A percentile compares a stretch with the other conserved stretches of the same genome.
Evolutionary conservation across 2,797 vertebrate species (phyloP).

Genomic region (Tenualosa thibaudeaui): DNA sequence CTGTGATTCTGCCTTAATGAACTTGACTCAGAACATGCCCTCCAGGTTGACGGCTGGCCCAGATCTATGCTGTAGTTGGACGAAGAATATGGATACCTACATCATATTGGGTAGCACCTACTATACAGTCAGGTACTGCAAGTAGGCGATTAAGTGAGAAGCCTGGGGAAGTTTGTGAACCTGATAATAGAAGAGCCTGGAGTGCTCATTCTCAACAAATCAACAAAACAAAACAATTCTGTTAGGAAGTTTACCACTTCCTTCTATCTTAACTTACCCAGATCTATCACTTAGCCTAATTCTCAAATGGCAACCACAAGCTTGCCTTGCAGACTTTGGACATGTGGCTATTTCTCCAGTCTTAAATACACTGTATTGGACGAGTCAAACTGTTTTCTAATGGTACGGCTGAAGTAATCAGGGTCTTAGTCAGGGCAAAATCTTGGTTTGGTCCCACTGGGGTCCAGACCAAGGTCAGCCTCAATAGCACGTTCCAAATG

Average conservation of each 20-base stretch:
- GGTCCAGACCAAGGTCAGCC: neutral
- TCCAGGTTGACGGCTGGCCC: neutral
- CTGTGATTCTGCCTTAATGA: constrained; percentile 39
- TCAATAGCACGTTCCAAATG: neutral
- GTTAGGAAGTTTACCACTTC: too few species aligned
- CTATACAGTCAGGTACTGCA: too few species aligned
- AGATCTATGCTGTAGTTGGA: neutral
- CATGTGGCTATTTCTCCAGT: neutral
- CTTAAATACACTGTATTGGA: neutral
- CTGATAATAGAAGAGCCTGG: too few species aligned
- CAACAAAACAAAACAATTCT: too few species aligned
- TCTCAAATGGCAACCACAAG: neutral
- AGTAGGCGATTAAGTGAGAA: too few species aligned
- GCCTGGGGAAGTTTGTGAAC: too few species aligned
- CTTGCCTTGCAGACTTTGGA: neutral
- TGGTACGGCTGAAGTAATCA: neutral
- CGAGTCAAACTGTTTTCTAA: neutral
- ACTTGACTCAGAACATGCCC: constrained; percentile 25
- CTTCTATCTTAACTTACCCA: too few species aligned
- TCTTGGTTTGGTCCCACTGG: neutral
- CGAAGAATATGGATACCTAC: neutral
- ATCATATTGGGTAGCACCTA: too few species aligned
- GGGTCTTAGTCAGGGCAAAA: neutral
- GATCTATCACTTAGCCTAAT: too few species aligned
- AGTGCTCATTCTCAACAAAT: too few species aligned